These are phyloP conservation scores for Pseudobourletiella spinata DNA, from an alignment of 1,140 invertebrate species.

Conservation along the genomic window DNA sequence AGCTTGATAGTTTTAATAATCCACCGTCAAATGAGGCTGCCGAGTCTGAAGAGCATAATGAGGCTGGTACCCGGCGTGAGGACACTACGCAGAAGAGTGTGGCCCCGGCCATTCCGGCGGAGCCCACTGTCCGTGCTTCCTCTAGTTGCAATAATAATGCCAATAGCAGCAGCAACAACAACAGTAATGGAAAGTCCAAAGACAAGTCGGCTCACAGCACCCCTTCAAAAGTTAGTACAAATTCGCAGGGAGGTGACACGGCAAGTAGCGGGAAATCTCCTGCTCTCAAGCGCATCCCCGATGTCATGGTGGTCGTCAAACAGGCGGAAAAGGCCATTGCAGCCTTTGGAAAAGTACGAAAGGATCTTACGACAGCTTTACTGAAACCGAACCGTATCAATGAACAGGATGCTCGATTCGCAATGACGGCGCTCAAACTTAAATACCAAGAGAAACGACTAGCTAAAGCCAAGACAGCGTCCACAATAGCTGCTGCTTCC, in stretches of 20 bases:
- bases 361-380: neutral
- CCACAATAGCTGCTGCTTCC: conserved; percentile 31
- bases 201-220: neutral
- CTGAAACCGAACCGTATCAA: conserved; percentile 22
- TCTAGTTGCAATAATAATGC: neutral
- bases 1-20: conserved; percentile 62
- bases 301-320: conserved; percentile 2
- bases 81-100: too few relatives aligned
- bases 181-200: neutral
- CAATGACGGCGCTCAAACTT: conserved; percentile 52
- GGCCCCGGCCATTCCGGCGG: neutral
- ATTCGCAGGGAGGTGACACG: too few relatives aligned
- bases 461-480: conserved; percentile 45
- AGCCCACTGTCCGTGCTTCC: neutral
- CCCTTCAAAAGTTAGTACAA: neutral
- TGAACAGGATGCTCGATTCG: conserved; percentile 37
- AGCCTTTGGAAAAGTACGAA: neutral
- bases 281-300: neutral
- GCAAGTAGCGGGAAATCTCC: neutral
- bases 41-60: neutral
- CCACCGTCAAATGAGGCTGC: conserved; percentile 20
- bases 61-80: neutral
- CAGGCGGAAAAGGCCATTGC: conserved; percentile 3
- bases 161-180: neutral
- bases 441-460: conserved; percentile 57